These are phyloP conservation scores for Pseudomyrmex gracilis DNA, from an alignment of 1,140 invertebrate genomes.

Conservation along the genomic window DNA sequence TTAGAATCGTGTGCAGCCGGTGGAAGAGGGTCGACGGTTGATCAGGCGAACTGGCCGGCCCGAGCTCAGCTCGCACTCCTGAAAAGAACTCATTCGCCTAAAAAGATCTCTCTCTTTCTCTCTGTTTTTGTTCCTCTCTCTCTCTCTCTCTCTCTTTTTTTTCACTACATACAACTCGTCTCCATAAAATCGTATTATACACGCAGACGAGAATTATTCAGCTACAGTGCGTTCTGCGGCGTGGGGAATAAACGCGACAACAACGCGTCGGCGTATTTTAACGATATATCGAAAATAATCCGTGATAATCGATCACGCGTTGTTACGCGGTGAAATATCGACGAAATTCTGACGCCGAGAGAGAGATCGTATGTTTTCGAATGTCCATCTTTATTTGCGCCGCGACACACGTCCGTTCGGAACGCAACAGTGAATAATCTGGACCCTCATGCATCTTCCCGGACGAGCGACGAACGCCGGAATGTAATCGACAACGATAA, in stretches of 20 bases:
- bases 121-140: too few relatives aligned
- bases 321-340: conserved; percentile 12
- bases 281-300: conserved; percentile 24
- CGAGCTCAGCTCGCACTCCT: background rate
- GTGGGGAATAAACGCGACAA: background rate
- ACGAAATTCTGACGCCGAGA: conserved; percentile 8
- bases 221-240: too few relatives aligned
- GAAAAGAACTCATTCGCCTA: conserved; percentile 19
- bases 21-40: conserved; percentile 48
- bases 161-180: background rate
- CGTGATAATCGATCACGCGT: conserved; percentile 29
- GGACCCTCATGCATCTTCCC: conserved; percentile 34
- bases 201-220: too few relatives aligned
- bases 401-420: conserved; percentile 37
- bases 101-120: conserved; percentile 8
- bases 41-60: conserved; percentile 37
- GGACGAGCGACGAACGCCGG: conserved; percentile 36
- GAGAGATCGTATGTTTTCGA: conserved; percentile 34
- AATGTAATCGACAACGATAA: conserved; percentile 28
- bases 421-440: conserved; percentile 35
- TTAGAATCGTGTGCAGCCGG: conserved; percentile 57
- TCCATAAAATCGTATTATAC: conserved; percentile 4
- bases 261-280: background rate
- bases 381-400: conserved; percentile 47
- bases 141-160: too few relatives aligned